phyloP scores from a whole-genome alignment of 2,113 vertebrate species.

The Potamarius usumacintae region DNA sequence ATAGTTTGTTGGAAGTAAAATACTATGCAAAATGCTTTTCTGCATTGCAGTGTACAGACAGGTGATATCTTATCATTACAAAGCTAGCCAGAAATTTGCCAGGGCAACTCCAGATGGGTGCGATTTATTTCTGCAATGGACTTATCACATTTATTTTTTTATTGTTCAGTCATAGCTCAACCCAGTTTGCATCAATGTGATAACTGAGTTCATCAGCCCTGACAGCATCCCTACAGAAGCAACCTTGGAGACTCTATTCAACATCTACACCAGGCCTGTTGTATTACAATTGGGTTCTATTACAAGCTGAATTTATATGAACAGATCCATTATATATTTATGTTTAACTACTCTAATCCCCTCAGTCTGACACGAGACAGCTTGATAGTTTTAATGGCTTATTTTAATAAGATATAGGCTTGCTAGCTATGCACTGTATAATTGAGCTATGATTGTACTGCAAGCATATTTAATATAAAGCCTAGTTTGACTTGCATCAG shows the following conservation, averaged over 20 bases:
- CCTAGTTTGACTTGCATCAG: neutral
- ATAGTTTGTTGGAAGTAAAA: neutral
- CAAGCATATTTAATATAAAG: neutral
- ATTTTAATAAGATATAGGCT: neutral
- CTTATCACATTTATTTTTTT: neutral
- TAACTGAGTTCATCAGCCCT: neutral
- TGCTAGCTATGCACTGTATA: neutral
- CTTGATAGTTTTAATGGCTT: neutral
- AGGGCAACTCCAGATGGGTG: neutral
- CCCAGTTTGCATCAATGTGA: neutral
- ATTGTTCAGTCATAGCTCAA: neutral
- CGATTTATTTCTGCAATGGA: neutral
- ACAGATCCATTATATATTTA: neutral
- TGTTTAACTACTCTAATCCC: neutral
- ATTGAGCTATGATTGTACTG: neutral
- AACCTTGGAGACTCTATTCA: neutral
- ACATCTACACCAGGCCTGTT: neutral
- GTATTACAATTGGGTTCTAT: neutral
- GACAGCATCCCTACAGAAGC: neutral
- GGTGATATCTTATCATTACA: neutral
- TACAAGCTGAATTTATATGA: neutral
- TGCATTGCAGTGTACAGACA: neutral
- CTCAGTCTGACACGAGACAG: neutral
- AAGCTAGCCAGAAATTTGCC: neutral
- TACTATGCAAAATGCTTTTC: neutral